Percentiles rank a stretch among this genome's conserved stretches.
These are phyloP conservation scores for Sesia apiformis DNA, from an alignment of 2,888 invertebrate genomes.

Conservation along the genomic window DNA sequence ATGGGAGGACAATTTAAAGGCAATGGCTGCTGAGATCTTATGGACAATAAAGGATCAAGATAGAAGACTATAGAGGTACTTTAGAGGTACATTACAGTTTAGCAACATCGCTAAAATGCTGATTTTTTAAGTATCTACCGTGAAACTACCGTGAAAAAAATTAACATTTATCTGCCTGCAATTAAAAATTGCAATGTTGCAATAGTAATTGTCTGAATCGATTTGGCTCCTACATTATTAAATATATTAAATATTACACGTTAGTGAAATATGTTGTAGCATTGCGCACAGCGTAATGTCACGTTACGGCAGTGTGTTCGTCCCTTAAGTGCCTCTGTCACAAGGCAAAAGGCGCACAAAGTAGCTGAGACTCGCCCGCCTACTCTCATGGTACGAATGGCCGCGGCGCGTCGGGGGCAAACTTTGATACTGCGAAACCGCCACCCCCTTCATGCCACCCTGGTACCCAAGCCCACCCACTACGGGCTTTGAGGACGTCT, in stretches of 20 bases:
- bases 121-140: no score
- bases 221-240: no score
- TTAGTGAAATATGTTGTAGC: background rate
- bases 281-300: conserved; percentile 20
- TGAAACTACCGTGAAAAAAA: no score
- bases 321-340: conserved; percentile 72
- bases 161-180: no score
- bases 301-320: conserved; percentile 48
- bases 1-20: no score
- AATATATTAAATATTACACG: background rate
- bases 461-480: conserved; percentile 58
- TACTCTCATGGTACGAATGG: conserved; percentile 44
- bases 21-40: no score
- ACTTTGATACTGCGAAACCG: conserved; percentile 63
- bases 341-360: conserved; percentile 70
- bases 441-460: conserved; percentile 44
- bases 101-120: no score
- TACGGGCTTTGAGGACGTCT: conserved; percentile 69
- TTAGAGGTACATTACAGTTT: no score
- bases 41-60: no score
- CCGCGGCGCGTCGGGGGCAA: conserved; percentile 58
- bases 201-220: no score
- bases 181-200: no score
- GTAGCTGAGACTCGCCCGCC: conserved; percentile 51
- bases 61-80: no score